These are phyloP conservation scores for Eristalis tenax DNA, from an alignment of 2,888 invertebrate species.

Conservation along the genomic window DNA sequence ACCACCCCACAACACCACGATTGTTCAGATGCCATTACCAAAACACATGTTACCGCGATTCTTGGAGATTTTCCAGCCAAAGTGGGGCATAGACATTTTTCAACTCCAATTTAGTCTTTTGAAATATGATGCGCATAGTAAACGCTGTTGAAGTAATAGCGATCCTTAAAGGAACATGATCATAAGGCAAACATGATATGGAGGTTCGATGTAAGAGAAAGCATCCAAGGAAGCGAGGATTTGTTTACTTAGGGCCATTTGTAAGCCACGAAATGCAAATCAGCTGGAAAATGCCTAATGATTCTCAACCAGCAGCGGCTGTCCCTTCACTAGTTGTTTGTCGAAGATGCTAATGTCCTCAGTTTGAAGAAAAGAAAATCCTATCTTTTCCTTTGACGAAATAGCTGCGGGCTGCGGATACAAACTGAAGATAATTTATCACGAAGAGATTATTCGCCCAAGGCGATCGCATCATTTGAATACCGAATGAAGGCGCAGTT, in stretches of 20 bases:
- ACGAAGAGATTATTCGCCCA: slow-evolving; percentile 59
- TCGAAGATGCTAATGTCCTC: slow-evolving; percentile 45
- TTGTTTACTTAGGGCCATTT: slow-evolving; percentile 48
- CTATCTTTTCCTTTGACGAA: not conserved
- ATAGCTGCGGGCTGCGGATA: slow-evolving; percentile 54
- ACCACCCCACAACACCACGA: too few relatives aligned
- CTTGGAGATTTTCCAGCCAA: too few relatives aligned
- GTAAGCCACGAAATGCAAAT: slow-evolving; percentile 50
- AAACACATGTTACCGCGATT: too few relatives aligned
- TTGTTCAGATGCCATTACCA: too few relatives aligned
- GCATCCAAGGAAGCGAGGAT: not conserved
- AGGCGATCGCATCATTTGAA: slow-evolving; percentile 70
- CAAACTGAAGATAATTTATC: slow-evolving; percentile 60
- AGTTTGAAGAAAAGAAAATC: slow-evolving; percentile 23
- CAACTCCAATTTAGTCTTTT: too few relatives aligned
- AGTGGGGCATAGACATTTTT: too few relatives aligned
- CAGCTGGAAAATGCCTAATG: slow-evolving; percentile 35
- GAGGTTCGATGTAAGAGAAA: slow-evolving; percentile 1
- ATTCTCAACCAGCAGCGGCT: slow-evolving; percentile 42
- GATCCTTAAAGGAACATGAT: too few relatives aligned
- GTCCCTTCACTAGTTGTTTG: slow-evolving; percentile 11
- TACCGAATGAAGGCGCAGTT: slow-evolving; percentile 57
- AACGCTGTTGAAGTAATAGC: too few relatives aligned
- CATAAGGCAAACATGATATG: not conserved
- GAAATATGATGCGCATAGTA: too few relatives aligned